Percentiles rank a stretch among this genome's conserved stretches.
phyloP scores from a whole-genome alignment of 2,888 invertebrate species.

The Theretra japonica region DNA sequence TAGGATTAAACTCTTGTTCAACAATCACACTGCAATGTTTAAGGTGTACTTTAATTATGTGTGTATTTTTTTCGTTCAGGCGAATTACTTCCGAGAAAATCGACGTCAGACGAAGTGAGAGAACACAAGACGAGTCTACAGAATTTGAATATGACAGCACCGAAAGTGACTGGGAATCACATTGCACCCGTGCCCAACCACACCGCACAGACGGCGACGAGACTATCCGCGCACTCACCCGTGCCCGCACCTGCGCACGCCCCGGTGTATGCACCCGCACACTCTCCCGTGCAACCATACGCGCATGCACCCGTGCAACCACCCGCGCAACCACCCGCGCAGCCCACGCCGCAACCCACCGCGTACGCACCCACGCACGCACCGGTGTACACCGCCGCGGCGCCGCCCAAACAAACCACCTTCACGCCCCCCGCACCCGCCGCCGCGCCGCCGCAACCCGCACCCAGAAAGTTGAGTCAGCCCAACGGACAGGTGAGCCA shows the following conservation, averaged over 20 bases:
- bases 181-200: conserved; percentile 56
- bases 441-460: conserved; percentile 72
- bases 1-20: background rate
- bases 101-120: conserved; percentile 78
- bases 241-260: conserved; percentile 29
- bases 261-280: background rate
- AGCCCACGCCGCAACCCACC: conserved; percentile 39
- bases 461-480: conserved; percentile 78
- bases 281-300: too few species aligned
- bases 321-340: conserved; percentile 38
- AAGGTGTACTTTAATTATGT: conserved; percentile 32
- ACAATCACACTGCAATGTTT: conserved; percentile 29
- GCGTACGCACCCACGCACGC: conserved; percentile 52
- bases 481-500: conserved; percentile 76
- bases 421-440: conserved; percentile 42
- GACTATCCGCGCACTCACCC: conserved; percentile 48
- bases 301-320: conserved; percentile 24
- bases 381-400: conserved; percentile 43
- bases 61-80: conserved; percentile 51
- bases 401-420: conserved; percentile 78
- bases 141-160: conserved; percentile 64
- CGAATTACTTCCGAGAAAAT: conserved; percentile 69
- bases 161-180: conserved; percentile 61
- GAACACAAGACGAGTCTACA: conserved; percentile 73
- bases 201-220: conserved; percentile 46